Conservation (phyloP, 2,888 invertebrate species). For the Allolobophora icterica region DNA sequence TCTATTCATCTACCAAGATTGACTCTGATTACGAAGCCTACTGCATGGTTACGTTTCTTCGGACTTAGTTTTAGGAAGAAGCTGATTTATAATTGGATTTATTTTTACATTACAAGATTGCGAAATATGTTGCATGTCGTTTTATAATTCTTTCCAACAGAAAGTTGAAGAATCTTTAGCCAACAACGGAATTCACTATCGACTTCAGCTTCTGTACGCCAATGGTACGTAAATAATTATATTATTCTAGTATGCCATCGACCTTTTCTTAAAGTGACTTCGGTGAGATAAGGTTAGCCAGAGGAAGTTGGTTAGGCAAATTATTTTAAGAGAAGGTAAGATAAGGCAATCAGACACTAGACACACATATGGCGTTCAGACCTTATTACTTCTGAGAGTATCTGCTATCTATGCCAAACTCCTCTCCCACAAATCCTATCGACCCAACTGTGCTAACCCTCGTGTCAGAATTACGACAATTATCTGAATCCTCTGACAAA, state of each 20-base stretch:
- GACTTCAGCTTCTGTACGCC: constrained; percentile 91
- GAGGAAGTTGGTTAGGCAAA: neutral
- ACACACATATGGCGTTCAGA: too few relatives aligned
- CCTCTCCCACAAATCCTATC: too few relatives aligned
- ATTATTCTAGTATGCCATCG: neutral
- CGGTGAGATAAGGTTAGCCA: neutral
- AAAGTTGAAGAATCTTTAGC: constrained; percentile 96
- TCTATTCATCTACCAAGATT: too few relatives aligned
- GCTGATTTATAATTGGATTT: neutral
- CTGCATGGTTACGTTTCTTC: neutral
- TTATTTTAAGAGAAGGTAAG: neutral
- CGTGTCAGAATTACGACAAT: too few relatives aligned
- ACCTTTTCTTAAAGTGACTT: neutral
- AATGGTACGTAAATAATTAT: constrained; percentile 78
- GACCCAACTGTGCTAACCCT: too few relatives aligned
- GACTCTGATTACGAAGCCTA: neutral
- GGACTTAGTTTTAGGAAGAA: neutral
- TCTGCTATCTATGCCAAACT: too few relatives aligned
- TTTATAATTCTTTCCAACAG: constrained; percentile 69
- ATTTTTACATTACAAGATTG: neutral
- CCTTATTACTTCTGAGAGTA: too few relatives aligned
- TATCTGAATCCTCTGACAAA: too few relatives aligned
- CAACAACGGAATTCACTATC: constrained; percentile 98
- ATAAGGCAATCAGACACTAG: neutral
- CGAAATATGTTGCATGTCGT: neutral